A percentile compares a stretch with the other conserved stretches of the same genome.
Conservation (phyloP, 2,113 vertebrate genomes). For the Archocentrus centrarchus region DNA sequence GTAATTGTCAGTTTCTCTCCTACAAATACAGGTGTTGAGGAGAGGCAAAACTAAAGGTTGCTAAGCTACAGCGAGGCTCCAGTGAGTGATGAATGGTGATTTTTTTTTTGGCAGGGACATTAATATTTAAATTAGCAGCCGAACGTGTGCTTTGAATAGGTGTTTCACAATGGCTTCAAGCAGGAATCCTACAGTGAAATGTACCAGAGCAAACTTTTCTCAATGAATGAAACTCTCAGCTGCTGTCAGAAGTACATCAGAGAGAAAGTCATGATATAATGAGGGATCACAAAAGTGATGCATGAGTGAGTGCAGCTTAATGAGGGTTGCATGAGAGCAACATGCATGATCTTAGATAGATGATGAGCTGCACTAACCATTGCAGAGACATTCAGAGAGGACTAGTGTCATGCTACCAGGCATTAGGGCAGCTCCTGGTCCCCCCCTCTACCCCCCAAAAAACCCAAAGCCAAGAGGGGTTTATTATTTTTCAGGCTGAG, state of each 20-base stretch:
- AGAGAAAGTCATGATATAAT: constrained; percentile 25
- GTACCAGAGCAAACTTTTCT: constrained; percentile 16
- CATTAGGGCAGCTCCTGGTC: constrained; percentile 43
- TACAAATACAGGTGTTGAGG: constrained; percentile 29
- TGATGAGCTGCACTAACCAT: constrained; percentile 51
- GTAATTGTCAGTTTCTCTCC: constrained; percentile 43
- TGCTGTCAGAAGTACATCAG: constrained; percentile 16
- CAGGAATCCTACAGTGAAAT: background rate
- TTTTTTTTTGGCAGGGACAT: constrained; percentile 45
- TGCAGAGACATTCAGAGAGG: constrained; percentile 39
- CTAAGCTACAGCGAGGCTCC: constrained; percentile 45
- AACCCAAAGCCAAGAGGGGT: no score
- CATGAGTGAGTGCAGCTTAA: constrained; percentile 50
- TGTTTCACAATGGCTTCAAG: constrained; percentile 14
- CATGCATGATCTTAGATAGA: constrained; percentile 53
- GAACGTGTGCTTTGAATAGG: constrained; percentile 43
- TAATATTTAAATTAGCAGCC: constrained; percentile 64
- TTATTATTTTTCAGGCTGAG: constrained; percentile 26
- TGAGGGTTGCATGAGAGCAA: constrained; percentile 58
- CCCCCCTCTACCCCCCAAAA: background rate
- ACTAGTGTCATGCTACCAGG: constrained; percentile 55
- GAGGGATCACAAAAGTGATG: constrained; percentile 45
- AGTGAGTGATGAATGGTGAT: constrained; percentile 50
- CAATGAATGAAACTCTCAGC: constrained; percentile 37
- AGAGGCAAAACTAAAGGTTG: constrained; percentile 63